Base-by-base conservation (phyloP, 2,797 vertebrate genomes). In the Acanthurus leucopareius region DNA sequence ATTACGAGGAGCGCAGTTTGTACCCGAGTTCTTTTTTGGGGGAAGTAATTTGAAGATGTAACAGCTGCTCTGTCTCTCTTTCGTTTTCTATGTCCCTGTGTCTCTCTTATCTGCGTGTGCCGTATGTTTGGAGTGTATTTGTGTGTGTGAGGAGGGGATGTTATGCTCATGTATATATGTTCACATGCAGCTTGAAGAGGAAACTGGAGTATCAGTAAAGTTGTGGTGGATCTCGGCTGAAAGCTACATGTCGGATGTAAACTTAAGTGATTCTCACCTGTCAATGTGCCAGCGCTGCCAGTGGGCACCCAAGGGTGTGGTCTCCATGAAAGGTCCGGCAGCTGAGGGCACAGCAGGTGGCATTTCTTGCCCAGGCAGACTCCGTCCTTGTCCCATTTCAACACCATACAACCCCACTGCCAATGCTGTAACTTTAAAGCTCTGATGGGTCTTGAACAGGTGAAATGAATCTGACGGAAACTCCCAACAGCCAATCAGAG, bases 321-420 rank as follows among this genome's bases (percentile, higher is more conserved):
- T 77, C 84, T 66, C 57, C 7, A n/a, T 67, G 74, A 64, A 77
- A 68, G 84, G 82, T 77, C 64, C 80, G 86, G 89, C 91, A 92
- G 92, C 91, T 91, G 93, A 88, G 77, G 77, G 10, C 47, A 69
- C 63, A 88, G 93, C 93, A 93, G 91, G 90, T 94, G 93, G 89
- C 79, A 88, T 86, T 87, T 91, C 91, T 91, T 80, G 67, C 72
- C 73, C 77, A 77, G 84, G 65, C 90, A 79, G 44, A 79, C 60
- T 66, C 70, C 3, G 80, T 87, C 85, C 84, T 84, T 81, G 85
- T 88, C 83, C 66, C 86, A 62, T 81, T 91, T 93, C 90, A 90
- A 88, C 89, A 86, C 90, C 80, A 73, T 72, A 80, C 70, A 78
- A 72, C 82, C 72, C 67, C 69, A 40, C 82, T 54, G 40, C 19